Conservation (phyloP, 2,113 vertebrate species). For the Nicator chloris region DNA sequence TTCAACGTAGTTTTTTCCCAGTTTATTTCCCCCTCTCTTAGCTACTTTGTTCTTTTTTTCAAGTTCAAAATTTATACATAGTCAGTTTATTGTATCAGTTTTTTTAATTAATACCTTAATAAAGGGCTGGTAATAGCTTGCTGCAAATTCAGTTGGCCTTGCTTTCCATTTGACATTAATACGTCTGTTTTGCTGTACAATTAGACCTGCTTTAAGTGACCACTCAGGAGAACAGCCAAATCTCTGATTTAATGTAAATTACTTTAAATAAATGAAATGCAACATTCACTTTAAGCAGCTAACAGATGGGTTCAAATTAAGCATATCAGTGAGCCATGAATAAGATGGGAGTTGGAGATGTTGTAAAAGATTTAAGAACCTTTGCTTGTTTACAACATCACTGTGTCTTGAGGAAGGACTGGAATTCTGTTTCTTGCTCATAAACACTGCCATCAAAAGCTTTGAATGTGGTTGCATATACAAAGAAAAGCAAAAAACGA, state of each 20-base stretch:
- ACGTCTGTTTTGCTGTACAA: neutral
- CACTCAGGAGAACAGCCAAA: neutral
- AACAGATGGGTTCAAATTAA: neutral
- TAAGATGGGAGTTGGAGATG: neutral
- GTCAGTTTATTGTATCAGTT: neutral
- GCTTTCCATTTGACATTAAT: conserved; percentile 2
- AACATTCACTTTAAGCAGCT: neutral
- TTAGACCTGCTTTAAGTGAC: neutral
- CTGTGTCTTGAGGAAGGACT: neutral
- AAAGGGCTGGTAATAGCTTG: neutral
- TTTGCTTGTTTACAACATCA: neutral
- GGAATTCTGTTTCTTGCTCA: neutral
- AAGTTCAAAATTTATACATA: neutral
- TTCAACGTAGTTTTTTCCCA: neutral
- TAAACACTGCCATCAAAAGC: neutral
- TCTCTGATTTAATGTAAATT: neutral
- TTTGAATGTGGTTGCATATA: neutral
- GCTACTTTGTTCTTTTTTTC: neutral
- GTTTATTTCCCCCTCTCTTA: neutral
- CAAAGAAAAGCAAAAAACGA: neutral
- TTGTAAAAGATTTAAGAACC: neutral
- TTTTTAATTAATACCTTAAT: neutral
- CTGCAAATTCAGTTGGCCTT: neutral
- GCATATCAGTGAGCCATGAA: neutral
- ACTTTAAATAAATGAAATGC: neutral